phyloP scores from a whole-genome alignment of 2,797 vertebrate species.

The Diplodus puntazzo region DNA sequence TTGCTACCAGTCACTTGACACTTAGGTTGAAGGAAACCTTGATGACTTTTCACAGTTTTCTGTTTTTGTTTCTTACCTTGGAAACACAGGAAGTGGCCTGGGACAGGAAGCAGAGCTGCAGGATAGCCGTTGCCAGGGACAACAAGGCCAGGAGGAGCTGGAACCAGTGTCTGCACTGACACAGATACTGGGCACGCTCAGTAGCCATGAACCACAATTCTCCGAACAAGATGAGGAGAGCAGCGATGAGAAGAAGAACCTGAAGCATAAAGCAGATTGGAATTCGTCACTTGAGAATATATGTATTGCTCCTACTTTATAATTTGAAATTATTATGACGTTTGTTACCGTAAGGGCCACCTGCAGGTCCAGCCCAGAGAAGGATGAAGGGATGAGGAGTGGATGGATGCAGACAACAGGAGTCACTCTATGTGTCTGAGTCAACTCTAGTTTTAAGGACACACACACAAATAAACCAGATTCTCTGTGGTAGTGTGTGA shows the following conservation, averaged over 20 bases:
- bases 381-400: conserved; percentile 73
- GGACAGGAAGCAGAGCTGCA: conserved; percentile 79
- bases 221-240: conserved; percentile 71
- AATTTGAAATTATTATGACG: neutral
- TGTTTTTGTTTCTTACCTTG: conserved; percentile 46
- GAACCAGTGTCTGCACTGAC: conserved; percentile 62
- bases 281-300: neutral
- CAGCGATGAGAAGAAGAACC: conserved; percentile 81
- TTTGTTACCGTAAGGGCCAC: conserved; percentile 76
- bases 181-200: conserved; percentile 61
- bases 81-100: conserved; percentile 60
- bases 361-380: conserved; percentile 75
- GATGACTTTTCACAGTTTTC: neutral
- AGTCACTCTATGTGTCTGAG: conserved; percentile 36
- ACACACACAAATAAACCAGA: conserved; percentile 81
- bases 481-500: conserved; percentile 85
- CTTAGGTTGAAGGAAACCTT: neutral
- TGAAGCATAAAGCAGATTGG: conserved; percentile 36
- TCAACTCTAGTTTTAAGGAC: conserved; percentile 72
- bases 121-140: conserved; percentile 73
- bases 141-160: conserved; percentile 77
- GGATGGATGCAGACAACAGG: conserved; percentile 76
- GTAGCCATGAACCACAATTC: conserved; percentile 71
- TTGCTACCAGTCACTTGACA: neutral
- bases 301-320: neutral